A percentile compares a stretch with the other conserved stretches of the same genome.
These are phyloP conservation scores for Cyclophora albipunctata DNA, from an alignment of 2,888 invertebrate genomes.

Conservation along the genomic window DNA sequence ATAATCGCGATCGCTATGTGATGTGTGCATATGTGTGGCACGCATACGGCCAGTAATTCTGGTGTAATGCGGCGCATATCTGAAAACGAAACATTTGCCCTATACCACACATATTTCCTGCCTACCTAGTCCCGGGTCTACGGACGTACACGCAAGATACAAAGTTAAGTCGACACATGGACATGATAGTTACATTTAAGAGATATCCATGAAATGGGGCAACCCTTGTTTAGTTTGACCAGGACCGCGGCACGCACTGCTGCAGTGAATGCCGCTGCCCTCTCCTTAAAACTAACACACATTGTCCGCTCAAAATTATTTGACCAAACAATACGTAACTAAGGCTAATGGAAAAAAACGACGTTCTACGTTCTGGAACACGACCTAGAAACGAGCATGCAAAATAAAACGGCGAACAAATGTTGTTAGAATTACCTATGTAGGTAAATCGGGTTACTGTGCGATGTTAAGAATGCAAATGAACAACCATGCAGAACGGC, in stretches of 20 bases:
- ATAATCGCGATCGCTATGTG: slow-evolving; percentile 69
- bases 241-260: slow-evolving; percentile 43
- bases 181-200: slow-evolving; percentile 70
- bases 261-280: slow-evolving; percentile 42
- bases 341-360: slow-evolving; percentile 46
- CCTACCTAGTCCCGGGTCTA: slow-evolving; percentile 54
- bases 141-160: slow-evolving; percentile 67
- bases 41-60: slow-evolving; percentile 76
- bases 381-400: slow-evolving; percentile 68
- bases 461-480: slow-evolving; percentile 69
- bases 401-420: slow-evolving; percentile 52
- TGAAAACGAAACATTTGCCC: slow-evolving; percentile 74
- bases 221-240: slow-evolving; percentile 69
- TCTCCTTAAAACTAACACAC: slow-evolving; percentile 46
- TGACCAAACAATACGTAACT: slow-evolving; percentile 44
- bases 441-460: slow-evolving; percentile 68
- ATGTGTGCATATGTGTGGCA: slow-evolving; percentile 76
- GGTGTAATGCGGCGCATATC: slow-evolving; percentile 76
- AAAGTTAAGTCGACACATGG: slow-evolving; percentile 68
- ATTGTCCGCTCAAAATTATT: slow-evolving; percentile 32
- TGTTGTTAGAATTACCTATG: slow-evolving; percentile 55
- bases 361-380: slow-evolving; percentile 41
- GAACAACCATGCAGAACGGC: slow-evolving; percentile 72
- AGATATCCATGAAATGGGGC: slow-evolving; percentile 75
- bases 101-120: slow-evolving; percentile 75